These are phyloP conservation scores for Prunella fulvescens DNA, from an alignment of 2,113 vertebrate species.

Conservation along the genomic window DNA sequence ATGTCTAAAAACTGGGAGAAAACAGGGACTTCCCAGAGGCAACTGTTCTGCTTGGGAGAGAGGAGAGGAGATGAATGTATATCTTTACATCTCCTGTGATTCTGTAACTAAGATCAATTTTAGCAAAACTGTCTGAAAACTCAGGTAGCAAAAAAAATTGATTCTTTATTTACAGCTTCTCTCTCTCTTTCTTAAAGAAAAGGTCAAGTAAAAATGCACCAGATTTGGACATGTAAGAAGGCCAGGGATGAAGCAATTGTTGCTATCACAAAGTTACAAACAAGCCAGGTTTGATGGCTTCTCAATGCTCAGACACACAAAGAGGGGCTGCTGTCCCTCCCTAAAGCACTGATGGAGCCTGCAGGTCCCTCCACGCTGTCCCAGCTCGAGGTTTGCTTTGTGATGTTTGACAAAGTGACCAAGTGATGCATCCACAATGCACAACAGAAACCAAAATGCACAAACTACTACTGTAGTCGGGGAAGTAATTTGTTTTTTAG, in stretches of 20 bases:
- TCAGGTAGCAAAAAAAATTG: not conserved
- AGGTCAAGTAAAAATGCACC: not conserved
- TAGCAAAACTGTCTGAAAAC: not conserved
- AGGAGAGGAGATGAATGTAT: not conserved
- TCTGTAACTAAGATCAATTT: not conserved
- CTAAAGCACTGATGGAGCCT: not conserved
- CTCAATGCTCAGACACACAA: not conserved
- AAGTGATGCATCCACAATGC: not conserved
- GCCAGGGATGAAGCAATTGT: not conserved
- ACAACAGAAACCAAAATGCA: not conserved
- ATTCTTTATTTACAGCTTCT: not conserved
- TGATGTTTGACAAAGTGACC: not conserved
- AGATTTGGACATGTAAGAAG: not conserved
- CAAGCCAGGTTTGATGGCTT: not conserved
- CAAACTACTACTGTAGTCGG: constrained; percentile 6
- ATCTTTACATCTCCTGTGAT: not conserved
- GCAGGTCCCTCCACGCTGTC: not conserved
- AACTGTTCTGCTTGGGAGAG: not conserved
- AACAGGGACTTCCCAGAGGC: not conserved
- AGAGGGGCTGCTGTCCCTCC: not conserved
- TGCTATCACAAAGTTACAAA: not conserved
- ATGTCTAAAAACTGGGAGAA: not conserved
- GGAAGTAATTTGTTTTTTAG: constrained; percentile 63
- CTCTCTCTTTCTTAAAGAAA: not conserved
- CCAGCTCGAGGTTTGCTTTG: not conserved